A percentile compares a stretch with the other conserved stretches of the same genome.
Evolutionary conservation across 2,113 vertebrate genomes (phyloP).

Genomic region (Tenebrosternarchus preto): DNA sequence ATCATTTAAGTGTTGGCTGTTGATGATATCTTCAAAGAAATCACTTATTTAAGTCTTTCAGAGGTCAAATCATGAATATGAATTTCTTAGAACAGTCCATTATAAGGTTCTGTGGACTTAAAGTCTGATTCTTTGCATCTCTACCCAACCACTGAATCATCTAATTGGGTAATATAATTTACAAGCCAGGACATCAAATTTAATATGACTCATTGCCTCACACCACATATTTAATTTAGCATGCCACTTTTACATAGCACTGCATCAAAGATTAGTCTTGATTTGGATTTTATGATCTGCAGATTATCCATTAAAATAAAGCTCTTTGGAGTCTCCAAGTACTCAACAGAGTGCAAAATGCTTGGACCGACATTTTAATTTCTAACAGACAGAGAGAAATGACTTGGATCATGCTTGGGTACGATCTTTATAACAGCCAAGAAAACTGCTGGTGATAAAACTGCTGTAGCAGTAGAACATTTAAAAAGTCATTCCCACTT

Average conservation of each 20-base stretch:
- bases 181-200: neutral
- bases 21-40: too few species aligned
- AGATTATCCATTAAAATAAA: neutral
- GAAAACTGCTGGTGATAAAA: too few species aligned
- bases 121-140: too few species aligned
- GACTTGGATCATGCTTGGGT: neutral
- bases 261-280: constrained; percentile 14
- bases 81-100: too few species aligned
- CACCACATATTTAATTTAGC: constrained; percentile 8
- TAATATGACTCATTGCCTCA: neutral
- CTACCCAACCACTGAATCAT: neutral
- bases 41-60: too few species aligned
- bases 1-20: too few species aligned
- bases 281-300: constrained; percentile 19
- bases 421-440: neutral
- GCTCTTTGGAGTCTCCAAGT: neutral
- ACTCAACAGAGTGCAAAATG: neutral
- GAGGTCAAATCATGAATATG: too few species aligned
- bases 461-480: neutral
- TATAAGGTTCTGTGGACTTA: neutral
- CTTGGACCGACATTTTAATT: neutral
- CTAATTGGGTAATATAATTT: neutral
- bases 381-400: neutral
- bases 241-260: neutral
- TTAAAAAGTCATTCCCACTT: too few species aligned